Evolutionary conservation across 2,113 vertebrate species (phyloP), one percentile per base, ranked within the genome.

Genomic region (Bubalus kerabau): DNA sequence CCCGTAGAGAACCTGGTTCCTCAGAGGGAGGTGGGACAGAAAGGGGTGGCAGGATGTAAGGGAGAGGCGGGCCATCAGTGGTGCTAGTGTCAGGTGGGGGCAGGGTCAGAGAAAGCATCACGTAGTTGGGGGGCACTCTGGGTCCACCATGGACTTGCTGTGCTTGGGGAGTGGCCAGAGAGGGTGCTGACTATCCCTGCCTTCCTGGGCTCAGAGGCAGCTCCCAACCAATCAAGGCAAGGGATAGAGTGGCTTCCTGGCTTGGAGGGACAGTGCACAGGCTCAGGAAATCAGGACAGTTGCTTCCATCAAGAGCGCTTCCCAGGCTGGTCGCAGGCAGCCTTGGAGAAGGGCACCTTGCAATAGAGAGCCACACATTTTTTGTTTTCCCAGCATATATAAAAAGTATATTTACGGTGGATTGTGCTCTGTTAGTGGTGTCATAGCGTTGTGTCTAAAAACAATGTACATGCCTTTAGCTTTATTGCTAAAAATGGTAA

Each of bases 391-490:
- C 4, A 0, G 23, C 52, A 36, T 32, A 15, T 84, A 24, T 36
- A n/a, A n/a, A 82, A n/a, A 24, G 21, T 23, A 54, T 23, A 4
- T 24, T 36, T 56, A 54, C 19, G 13, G 3, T 83, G 21, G 21
- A 83, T 21, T 1, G 3, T 82, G 19, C 30, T 36, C 50, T 83
- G 30, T 82, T 24, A 84, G n/a, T 40, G n/a, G 52, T 56, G 81
- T 56, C 52, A 36, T 36, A 24, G 13, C 23, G 0, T 36, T 8
- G 2, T 26, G 23, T 36, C 21, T 84, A 9, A 56, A 56, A 56
- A 36, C n/a, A 3, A 16, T 0, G 21, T 40, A 16, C 21, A 2
- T 6, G 21, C 7, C 52, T 54, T 23, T 15, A 16, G 52, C n/a
- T 83, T 83, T 56, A 36, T 36, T 40, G 81, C 21, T 26, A 16